Base-by-base conservation (phyloP, 1,140 invertebrate genomes). In the Panulirus ornatus region DNA sequence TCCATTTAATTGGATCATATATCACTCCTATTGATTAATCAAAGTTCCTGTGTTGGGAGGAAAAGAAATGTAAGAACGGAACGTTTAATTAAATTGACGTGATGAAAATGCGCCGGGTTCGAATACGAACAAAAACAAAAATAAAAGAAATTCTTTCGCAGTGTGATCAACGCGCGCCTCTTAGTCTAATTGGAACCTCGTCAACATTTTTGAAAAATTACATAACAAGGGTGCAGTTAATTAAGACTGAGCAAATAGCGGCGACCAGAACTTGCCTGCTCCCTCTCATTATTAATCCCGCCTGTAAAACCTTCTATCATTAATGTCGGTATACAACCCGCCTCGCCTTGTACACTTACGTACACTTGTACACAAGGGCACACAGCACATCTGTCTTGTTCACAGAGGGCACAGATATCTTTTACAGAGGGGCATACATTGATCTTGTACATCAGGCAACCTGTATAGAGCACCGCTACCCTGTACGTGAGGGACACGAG, bases 201-300 rank as follows among this genome's bases (percentile, higher is more conserved):
- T 91, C 84, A 91, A 91, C 90, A 86, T 91, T 91, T 91, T 91
- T 91, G 78, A 89, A 85, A 91, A 91, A 91, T 91, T 66, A 85
- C 90, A 91, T 87, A 91, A 91, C 90, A 91, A 91, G 90, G 84
- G 84, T 76, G 54, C 82, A 91, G 90, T 91, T 91, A 91, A 91
- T 91, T 91, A 91, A 91, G 90, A 87, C 84, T 82, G 58, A 40
- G 83, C 90, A 91, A 91, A 91, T 91, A 91, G 63, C 76, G 90
- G 90, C 84, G 42, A 73, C 83, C 83, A 70, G 84, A 86, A 83
- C 83, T 91, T 86, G 90, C 42, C 87, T 83, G 78, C 42, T 63
- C 84, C 22, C 58, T 66, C 58, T 66, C 75, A 84, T 90, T 90
- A 90, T 90, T 85, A 90, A 90, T 81, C 81, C 84, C 44, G 75